Percentiles rank a stretch among this genome's conserved stretches.
Conservation (phyloP, 2,113 vertebrate species). For the Halcyon senegalensis region DNA sequence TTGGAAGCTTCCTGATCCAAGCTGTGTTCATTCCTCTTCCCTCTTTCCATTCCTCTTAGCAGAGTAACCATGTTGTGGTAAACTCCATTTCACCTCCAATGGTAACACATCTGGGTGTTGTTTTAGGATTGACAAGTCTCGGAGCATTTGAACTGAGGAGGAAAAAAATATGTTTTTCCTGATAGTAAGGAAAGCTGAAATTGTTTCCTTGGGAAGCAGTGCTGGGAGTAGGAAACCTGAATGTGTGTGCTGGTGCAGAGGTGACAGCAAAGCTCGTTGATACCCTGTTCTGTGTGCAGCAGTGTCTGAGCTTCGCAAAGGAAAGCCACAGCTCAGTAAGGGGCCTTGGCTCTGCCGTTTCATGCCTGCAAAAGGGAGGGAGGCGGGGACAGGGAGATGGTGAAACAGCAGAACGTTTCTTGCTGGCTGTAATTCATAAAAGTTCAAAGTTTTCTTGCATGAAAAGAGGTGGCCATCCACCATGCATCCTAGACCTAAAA, state of each 20-base stretch:
- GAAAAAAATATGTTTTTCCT: not conserved
- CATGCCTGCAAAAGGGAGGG: not conserved
- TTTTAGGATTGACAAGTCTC: not conserved
- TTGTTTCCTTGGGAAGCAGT: not conserved
- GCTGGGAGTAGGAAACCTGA: not conserved
- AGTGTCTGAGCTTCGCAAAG: not conserved
- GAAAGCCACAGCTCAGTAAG: not conserved
- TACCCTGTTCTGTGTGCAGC: not conserved
- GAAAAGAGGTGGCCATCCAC: not conserved
- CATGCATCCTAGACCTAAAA: not conserved
- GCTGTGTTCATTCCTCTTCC: not conserved
- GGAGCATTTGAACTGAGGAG: not conserved
- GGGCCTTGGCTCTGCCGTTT: not conserved
- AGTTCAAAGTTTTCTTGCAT: not conserved
- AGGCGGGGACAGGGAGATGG: not conserved
- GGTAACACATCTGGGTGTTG: not conserved
- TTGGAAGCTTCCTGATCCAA: not conserved
- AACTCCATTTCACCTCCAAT: not conserved
- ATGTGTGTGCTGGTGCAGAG: not conserved
- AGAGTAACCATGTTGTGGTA: not conserved
- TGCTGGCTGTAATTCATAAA: not conserved
- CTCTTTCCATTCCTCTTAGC: not conserved
- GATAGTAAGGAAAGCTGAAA: not conserved
- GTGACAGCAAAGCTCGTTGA: not conserved
- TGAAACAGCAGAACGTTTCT: not conserved